Evolutionary conservation across 92 coral and sea anemone genomes (phyloP).

Genomic region (Zoanthus gigantus): DNA sequence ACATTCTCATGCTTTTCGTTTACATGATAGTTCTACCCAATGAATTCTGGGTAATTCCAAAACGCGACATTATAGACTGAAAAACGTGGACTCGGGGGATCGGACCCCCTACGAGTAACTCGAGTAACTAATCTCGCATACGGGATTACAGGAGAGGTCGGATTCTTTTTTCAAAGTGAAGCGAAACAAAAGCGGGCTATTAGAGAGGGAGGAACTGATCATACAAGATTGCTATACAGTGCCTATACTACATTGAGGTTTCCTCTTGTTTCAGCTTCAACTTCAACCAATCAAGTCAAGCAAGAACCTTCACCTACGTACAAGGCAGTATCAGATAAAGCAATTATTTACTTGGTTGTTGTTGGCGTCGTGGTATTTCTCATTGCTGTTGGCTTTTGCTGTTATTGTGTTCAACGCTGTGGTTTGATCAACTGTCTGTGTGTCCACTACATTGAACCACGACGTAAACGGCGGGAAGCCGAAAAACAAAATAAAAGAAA

Average conservation of each 20-base stretch:
- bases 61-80: too few relatives aligned
- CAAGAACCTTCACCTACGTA: not conserved
- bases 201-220: too few relatives aligned
- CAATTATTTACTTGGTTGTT: conserved; percentile 8
- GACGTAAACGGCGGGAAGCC: conserved; percentile 16
- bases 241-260: not conserved
- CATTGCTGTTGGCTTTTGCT: conserved; percentile 3
- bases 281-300: not conserved
- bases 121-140: too few relatives aligned
- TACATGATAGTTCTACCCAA: too few relatives aligned
- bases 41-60: too few relatives aligned
- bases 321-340: not conserved
- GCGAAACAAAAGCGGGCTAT: too few relatives aligned
- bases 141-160: not conserved
- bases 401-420: conserved; percentile 28
- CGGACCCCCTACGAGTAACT: too few relatives aligned
- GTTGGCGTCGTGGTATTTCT: conserved; percentile 18
- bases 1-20: too few relatives aligned
- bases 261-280: not conserved
- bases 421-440: conserved; percentile 32
- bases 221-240: not conserved
- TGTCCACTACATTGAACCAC: conserved; percentile 25
- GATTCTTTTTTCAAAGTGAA: not conserved
- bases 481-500: not conserved
- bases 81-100: too few relatives aligned